These are phyloP conservation scores for Malacoraja senta DNA, from an alignment of 2,797 vertebrate genomes.

Conservation along the genomic window DNA sequence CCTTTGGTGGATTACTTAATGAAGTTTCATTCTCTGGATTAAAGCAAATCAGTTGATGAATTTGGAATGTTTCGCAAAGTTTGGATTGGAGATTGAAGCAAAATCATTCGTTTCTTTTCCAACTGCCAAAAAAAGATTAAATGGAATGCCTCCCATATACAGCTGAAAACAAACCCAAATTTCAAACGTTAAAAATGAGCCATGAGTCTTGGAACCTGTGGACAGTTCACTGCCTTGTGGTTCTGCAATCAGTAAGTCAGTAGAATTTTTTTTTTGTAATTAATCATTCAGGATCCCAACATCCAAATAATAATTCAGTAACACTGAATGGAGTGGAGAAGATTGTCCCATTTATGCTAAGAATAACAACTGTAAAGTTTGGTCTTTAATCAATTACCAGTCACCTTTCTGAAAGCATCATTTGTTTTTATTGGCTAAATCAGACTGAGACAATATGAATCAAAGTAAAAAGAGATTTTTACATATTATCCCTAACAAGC, in stretches of 20 bases:
- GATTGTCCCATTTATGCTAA: not conserved
- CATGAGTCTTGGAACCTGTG: not conserved
- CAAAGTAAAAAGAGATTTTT: not conserved
- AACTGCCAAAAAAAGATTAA: not conserved
- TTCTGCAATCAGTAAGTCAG: not conserved
- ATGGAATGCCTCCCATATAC: not conserved
- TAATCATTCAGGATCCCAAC: not conserved
- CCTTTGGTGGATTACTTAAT: not conserved
- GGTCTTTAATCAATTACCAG: not conserved
- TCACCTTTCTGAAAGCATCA: not conserved
- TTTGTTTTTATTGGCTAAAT: not conserved
- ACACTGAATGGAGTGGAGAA: not conserved
- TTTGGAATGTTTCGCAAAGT: not conserved
- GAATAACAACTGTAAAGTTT: not conserved
- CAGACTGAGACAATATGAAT: not conserved
- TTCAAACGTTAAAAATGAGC: not conserved
- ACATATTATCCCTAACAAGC: too few relatives aligned
- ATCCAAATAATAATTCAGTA: not conserved
- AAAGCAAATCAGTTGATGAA: not conserved
- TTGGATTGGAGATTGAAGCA: not conserved
- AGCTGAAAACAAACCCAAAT: not conserved
- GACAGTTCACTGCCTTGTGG: not conserved
- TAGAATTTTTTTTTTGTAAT: not conserved
- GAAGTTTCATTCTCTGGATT: not conserved
- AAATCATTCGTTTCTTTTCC: not conserved